Evolutionary conservation across 2,797 vertebrate species (phyloP).

Genomic region (Pitangus sulphuratus): DNA sequence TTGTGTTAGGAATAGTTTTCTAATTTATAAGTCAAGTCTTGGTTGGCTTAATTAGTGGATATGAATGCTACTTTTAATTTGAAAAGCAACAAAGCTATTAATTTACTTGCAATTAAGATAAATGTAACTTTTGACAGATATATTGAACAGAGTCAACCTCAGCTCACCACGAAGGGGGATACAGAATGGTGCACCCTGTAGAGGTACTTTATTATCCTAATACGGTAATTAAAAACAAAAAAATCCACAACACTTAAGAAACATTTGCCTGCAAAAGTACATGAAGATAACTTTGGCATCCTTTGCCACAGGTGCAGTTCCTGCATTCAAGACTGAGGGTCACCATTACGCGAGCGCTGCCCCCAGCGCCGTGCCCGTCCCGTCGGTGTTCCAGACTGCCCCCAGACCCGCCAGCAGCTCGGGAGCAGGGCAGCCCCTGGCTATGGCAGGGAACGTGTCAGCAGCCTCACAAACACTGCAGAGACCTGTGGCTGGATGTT

Average conservation of each 20-base stretch:
- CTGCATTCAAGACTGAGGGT: constrained; percentile 73
- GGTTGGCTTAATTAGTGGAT: not conserved
- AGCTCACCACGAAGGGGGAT: constrained; percentile 75
- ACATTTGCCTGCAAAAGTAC: not conserved
- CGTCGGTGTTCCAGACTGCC: constrained; percentile 71
- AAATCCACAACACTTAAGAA: constrained; percentile 23
- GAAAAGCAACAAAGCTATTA: constrained; percentile 6
- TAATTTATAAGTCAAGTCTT: not conserved
- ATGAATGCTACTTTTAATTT: constrained; percentile 26
- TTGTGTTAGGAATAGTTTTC: not conserved
- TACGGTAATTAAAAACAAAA: constrained; percentile 57
- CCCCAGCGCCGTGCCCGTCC: constrained; percentile 71
- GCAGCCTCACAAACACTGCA: constrained; percentile 53
- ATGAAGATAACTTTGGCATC: constrained; percentile 56
- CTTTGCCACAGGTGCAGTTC: constrained; percentile 73
- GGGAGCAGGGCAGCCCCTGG: constrained; percentile 72
- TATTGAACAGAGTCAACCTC: constrained; percentile 80
- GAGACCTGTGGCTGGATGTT: constrained; percentile 61
- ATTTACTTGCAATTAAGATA: constrained; percentile 53
- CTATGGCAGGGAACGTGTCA: constrained; percentile 71
- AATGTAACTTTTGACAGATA: constrained; percentile 78
- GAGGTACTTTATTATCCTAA: constrained; percentile 77
- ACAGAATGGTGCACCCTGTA: constrained; percentile 81
- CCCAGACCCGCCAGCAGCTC: constrained; percentile 68
- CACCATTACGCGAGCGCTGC: constrained; percentile 68